Evolutionary conservation across 2,888 invertebrate genomes (phyloP).

Genomic region (Cetonia aurata): DNA sequence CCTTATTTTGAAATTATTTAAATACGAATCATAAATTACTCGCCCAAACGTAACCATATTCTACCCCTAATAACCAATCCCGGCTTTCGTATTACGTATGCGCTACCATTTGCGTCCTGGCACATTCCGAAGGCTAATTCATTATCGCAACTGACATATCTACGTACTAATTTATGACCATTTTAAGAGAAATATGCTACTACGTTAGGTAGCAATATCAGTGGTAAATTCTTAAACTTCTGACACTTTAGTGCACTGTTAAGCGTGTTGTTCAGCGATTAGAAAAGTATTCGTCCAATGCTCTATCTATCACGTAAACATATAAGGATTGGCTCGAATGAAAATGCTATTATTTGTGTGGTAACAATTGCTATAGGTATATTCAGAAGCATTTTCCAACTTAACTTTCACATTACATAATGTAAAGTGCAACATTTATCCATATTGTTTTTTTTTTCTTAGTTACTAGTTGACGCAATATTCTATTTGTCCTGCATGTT

Average conservation of each 20-base stretch:
- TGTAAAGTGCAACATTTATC: neutral
- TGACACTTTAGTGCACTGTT: no score
- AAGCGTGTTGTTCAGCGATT: no score
- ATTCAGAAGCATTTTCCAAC: neutral
- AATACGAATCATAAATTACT: conserved; percentile 10
- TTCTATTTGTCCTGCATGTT: no score
- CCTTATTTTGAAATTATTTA: conserved; percentile 18
- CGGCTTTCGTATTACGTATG: neutral
- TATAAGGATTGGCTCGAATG: no score
- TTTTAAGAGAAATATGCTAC: conserved; percentile 9
- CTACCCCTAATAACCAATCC: conserved; percentile 21
- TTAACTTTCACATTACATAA: conserved; percentile 11
- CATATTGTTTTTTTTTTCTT: neutral
- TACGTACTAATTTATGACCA: conserved; percentile 47
- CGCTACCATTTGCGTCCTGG: neutral
- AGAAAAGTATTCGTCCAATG: no score
- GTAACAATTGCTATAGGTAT: neutral
- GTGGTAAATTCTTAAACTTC: neutral
- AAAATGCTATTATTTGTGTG: neutral
- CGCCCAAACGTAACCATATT: conserved; percentile 20
- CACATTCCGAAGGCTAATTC: conserved; percentile 42
- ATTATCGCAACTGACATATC: conserved; percentile 47
- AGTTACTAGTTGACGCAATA: no score
- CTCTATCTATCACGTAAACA: no score
- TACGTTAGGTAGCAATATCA: neutral